Base-by-base conservation (phyloP, 2,888 invertebrate species). In the Sinelater perroti region DNA sequence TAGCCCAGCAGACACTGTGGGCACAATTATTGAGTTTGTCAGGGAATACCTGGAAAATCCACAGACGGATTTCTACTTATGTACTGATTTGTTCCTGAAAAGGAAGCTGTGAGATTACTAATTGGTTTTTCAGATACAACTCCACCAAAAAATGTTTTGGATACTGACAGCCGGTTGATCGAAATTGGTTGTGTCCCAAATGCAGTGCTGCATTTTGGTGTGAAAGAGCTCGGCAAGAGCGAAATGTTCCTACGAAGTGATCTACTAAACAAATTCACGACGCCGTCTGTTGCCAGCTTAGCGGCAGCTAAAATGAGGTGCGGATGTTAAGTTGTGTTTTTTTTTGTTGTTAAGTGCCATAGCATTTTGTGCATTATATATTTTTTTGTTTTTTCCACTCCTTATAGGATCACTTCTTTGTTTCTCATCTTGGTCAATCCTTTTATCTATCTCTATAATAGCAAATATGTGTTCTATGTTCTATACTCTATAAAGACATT, bases 101-200 rank as follows among this genome's bases (percentile, higher is more conserved):
- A 21, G 18, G 8, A 21, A 10, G 10, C 18, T 2, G 4, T n/a
- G 18, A 3, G 5, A 28, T 52, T 17, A 42, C 10, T 18, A 45
- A 36, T 24, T 26, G 20, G 26, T 54, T 64, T 80, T 79, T 62
- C 76, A 93, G 93, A 91, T 80, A 88, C 89, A 26, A 87, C 93
- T 10, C 95, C 95, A n/a, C 88, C 94, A 6, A 92, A 90, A 75
- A 82, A 82, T 64, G 79, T 87, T 59, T 78, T 95, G 33, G 79
- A 85, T 33, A 78, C 83, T 4, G 79, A 83, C 50, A 81, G 81
- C 65, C 84, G 85, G n/a, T 78, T 93, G 46, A 72, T 89, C 6
- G 89, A 93, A 72, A 83, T 87, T 6, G 85, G 87, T 68, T 89
- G 89, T 72, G 90, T 93, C 3, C 93, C 93, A 20, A 87, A 88